Base-by-base conservation (phyloP, 2,113 vertebrate genomes). In the Tinamus guttatus region DNA sequence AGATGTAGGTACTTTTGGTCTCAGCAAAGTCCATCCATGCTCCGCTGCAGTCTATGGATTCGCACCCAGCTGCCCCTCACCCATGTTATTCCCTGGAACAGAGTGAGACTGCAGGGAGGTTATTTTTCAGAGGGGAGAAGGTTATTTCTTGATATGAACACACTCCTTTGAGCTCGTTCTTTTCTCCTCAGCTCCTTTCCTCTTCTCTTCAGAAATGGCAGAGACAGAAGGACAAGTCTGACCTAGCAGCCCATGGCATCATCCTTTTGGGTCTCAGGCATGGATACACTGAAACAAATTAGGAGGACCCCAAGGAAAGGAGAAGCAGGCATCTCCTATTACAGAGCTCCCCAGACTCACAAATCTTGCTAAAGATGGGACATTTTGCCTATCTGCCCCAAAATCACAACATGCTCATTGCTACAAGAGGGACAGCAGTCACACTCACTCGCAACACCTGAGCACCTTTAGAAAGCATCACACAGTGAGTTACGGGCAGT, bases 401-500 rank as follows among this genome's bases (percentile, higher is more conserved):
- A 28, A 43, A 15, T 30, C 54, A 65, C 52, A 24, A 9, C 1
- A 0, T 21, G 69, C 34, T 28, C 69, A 52, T 28, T 38, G 25
- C 58, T 63, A 74, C 79, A 32, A 43, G 16, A 82, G 12, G 34
- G 38, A 87, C 38, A 17, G 5, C 0, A 6, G 21, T 15, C 75
- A 41, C 5, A 1, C 34, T 4, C n/a, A 52, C 38, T 51, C n/a
- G 63, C 12, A 79, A 7, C 8, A 30, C 40, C 40, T 1, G 2
- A 22, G 16, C 7, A 28, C 45, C 62, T 67, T 40, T 7, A 59
- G 69, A 36, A 58, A 30, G 10, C 36, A 38, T 40, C 41, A 8
- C 16, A 2, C n/a, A 51, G 43, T 2, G 49, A 78, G 43, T 27
- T 12, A 10, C 24, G 59, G 38, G 3, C 0, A 0, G 27, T 28